Percentiles rank a stretch among this genome's conserved stretches.
These are phyloP conservation scores for Etheostoma spectabile DNA, from an alignment of 2,113 vertebrate genomes.

Conservation along the genomic window DNA sequence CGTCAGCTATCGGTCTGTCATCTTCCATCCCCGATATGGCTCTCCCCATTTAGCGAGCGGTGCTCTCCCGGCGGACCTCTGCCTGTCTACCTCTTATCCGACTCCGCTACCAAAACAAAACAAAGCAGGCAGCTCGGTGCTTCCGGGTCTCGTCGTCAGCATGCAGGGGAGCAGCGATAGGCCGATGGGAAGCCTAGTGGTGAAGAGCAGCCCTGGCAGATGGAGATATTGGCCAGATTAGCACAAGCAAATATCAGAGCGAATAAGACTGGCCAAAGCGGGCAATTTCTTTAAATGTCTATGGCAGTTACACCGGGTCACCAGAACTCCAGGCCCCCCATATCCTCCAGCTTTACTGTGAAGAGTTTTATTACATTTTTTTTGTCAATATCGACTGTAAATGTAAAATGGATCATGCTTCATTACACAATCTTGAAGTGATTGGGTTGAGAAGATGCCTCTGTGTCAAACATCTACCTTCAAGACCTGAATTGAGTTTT, in stretches of 20 bases:
- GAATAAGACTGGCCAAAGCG: no score
- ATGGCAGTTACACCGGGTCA: background rate
- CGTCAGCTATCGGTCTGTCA: slow-evolving; percentile 80
- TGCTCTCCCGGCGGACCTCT: slow-evolving; percentile 22
- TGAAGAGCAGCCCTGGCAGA: background rate
- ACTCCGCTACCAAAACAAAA: slow-evolving; percentile 79
- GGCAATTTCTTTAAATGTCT: no score
- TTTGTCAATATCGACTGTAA: background rate
- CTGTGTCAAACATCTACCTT: background rate
- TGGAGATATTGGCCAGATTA: no score
- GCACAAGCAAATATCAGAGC: no score
- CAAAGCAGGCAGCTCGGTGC: slow-evolving; percentile 70
- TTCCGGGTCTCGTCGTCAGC: slow-evolving; percentile 86
- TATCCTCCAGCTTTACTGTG: background rate
- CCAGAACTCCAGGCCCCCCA: background rate
- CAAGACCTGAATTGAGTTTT: background rate
- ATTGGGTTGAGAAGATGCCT: background rate
- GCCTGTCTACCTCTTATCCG: slow-evolving; percentile 22
- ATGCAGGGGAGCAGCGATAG: slow-evolving; percentile 59
- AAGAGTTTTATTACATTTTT: background rate
- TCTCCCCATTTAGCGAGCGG: slow-evolving; percentile 81
- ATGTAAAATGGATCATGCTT: background rate
- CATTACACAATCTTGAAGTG: background rate
- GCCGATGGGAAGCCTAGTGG: slow-evolving; percentile 53
- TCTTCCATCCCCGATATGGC: slow-evolving; percentile 88